Evolutionary conservation across 1,140 invertebrate genomes (phyloP).

Genomic region (Whitmania pigra): DNA sequence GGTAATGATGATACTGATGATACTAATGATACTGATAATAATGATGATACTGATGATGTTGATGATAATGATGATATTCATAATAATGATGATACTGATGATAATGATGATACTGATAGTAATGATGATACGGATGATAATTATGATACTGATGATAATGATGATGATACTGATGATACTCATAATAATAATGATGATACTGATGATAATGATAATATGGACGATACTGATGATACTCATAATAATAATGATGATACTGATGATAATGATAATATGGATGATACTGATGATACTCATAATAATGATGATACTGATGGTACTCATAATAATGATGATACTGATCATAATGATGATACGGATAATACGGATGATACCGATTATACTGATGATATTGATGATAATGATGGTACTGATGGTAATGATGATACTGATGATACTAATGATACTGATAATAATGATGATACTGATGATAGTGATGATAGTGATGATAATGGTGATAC

Average conservation of each 20-base stretch:
- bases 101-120: too few relatives aligned
- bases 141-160: neutral
- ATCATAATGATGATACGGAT: neutral
- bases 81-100: too few relatives aligned
- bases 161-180: neutral
- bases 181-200: neutral
- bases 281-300: neutral
- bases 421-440: neutral
- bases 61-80: conserved; percentile 2
- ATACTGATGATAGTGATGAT: neutral
- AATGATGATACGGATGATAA: conserved; percentile 9
- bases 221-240: neutral
- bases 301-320: neutral
- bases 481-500: neutral
- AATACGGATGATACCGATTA: neutral
- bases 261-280: neutral
- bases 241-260: neutral
- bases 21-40: neutral
- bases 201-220: neutral
- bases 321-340: neutral
- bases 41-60: neutral
- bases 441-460: neutral
- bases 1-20: neutral
- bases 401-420: neutral
- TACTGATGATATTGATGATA: neutral